Base-by-base conservation (phyloP, 2,113 vertebrate genomes). In the Indicator maculatus region DNA sequence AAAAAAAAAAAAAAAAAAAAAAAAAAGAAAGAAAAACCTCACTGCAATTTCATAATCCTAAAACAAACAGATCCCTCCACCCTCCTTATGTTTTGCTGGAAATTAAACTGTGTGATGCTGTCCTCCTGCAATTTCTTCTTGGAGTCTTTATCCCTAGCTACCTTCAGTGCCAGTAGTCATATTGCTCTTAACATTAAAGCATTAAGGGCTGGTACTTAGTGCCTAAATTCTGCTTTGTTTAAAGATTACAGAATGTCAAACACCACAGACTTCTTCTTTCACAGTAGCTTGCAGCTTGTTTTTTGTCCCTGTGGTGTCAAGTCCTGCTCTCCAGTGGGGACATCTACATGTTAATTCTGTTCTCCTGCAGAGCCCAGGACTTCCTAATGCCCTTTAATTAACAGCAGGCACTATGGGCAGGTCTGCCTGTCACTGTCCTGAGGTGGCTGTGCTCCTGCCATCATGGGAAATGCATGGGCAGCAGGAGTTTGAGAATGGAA, bases 41-140 rank as follows among this genome's bases (percentile, higher is more conserved):
- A 66, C 38, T 66, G 38, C 84, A 77, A 71, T 91, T 89, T 92
- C 64, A 88, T 63, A 91, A 83, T 63, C 84, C 63, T 82, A 59
- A 95, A 85, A 85, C 45, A 91, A 95, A 92, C 59, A 76, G 30
- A 59, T 77, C 23, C 12, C 24, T 31, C n/a, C 67, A 44, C n/a
- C 16, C 16, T 16, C 38, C 23, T n/a, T 8, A 41, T 23, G 33
- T 84, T 89, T 93, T 64, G 17, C 79, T 83, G 85, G 56, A 91
- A 91, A 95, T 95, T 74, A 89, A 90, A 83, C 84, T 33, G 38
- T 50, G 20, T 44, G 45, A 16, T 14, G 23, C 36, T 52, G 7
- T 41, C 87, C 70, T 66, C 39, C 36, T 87, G 52, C 36, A 77
- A 52, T 95, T 92, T 90, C 70, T 84, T 89, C 31, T 80, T 85